Percentiles rank a stretch among this genome's conserved stretches.
Conservation (phyloP, 2,888 invertebrate species). For the Himalopsyche anomala region DNA sequence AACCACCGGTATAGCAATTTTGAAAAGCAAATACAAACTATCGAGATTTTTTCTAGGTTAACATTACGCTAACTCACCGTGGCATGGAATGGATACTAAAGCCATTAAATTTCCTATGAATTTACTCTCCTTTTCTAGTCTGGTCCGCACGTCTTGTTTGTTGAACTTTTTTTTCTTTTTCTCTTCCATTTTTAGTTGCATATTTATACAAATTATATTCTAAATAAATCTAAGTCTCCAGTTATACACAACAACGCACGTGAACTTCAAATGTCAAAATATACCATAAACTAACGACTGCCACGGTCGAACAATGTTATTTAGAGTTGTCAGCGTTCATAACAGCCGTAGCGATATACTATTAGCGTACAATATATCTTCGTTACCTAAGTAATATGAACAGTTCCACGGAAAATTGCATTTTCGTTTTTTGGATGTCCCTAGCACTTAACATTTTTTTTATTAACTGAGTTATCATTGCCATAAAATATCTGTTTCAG, state of each 20-base stretch:
- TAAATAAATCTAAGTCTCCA: constrained; percentile 34
- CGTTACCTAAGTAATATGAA: too few relatives aligned
- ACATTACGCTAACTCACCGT: constrained; percentile 67
- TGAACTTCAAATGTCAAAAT: constrained; percentile 44
- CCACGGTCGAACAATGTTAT: too few relatives aligned
- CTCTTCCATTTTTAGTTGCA: constrained; percentile 59
- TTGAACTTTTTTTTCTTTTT: constrained; percentile 55
- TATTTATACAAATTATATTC: constrained; percentile 9
- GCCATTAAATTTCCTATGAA: constrained; percentile 79
- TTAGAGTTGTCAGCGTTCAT: too few relatives aligned
- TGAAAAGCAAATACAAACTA: not conserved
- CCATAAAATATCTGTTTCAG: too few relatives aligned
- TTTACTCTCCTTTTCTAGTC: constrained; percentile 75
- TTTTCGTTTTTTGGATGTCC: too few relatives aligned
- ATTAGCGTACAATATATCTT: too few relatives aligned
- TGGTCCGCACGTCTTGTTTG: constrained; percentile 45
- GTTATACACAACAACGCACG: not conserved
- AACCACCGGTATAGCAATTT: too few relatives aligned
- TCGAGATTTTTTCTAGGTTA: constrained; percentile 50
- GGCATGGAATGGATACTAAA: constrained; percentile 75
- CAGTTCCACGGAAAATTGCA: too few relatives aligned
- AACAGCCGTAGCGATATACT: too few relatives aligned
- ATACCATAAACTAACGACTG: not conserved
- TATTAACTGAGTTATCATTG: too few relatives aligned
- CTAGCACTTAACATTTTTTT: too few relatives aligned